Conservation (phyloP, 1,140 invertebrate genomes). For the Sogatella furcifera region DNA sequence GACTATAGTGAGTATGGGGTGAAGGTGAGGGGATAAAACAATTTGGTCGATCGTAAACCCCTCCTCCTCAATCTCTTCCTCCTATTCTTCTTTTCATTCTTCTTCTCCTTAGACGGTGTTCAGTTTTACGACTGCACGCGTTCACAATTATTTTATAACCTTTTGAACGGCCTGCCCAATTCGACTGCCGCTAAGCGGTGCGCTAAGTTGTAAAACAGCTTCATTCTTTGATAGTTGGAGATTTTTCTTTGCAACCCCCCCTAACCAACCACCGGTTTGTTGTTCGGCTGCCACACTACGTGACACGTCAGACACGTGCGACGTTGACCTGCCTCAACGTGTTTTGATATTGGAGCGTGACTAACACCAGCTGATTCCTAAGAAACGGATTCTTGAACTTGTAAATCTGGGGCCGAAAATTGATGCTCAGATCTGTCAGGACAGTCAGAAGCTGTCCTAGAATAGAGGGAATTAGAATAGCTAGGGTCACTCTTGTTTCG, state of each 20-base stretch:
- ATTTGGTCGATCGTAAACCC: slow-evolving; percentile 13
- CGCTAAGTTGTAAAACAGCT: neutral
- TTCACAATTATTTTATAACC: slow-evolving; percentile 17
- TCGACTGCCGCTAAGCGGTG: neutral
- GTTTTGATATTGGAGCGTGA: too few relatives aligned
- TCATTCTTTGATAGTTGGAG: neutral
- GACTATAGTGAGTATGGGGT: neutral
- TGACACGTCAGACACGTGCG: neutral
- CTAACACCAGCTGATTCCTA: too few relatives aligned
- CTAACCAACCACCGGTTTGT: neutral
- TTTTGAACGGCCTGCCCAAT: slow-evolving; percentile 4
- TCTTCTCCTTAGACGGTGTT: neutral
- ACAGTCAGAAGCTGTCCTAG: too few relatives aligned
- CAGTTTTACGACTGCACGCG: slow-evolving; percentile 4
- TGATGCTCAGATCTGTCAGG: too few relatives aligned
- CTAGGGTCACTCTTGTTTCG: too few relatives aligned
- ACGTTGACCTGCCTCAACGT: neutral
- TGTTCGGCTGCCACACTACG: neutral
- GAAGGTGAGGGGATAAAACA: slow-evolving; percentile 12
- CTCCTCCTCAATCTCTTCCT: neutral
- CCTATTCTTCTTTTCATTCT: neutral
- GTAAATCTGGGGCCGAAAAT: too few relatives aligned
- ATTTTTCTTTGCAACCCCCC: neutral
- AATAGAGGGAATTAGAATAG: too few relatives aligned
- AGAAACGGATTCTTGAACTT: too few relatives aligned